A percentile compares a stretch with the other conserved stretches of the same genome.
Conservation (phyloP, 2,113 vertebrate species). For the Triplophysa rosa region DNA sequence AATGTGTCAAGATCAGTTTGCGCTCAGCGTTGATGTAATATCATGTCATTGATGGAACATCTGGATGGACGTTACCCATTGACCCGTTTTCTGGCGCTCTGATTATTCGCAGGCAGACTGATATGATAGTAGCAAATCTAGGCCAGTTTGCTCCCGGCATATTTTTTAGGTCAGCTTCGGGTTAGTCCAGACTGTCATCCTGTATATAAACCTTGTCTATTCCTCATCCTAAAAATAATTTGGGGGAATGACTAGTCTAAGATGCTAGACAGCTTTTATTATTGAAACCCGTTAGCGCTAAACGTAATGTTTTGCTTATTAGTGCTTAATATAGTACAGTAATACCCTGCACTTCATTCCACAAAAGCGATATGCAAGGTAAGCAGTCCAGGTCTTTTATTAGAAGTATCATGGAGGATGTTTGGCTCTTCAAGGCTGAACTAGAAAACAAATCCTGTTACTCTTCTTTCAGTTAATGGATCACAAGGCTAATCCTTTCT, state of each 20-base stretch:
- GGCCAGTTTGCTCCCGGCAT: conserved; percentile 15
- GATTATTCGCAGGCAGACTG: conserved; percentile 40
- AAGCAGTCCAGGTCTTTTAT: conserved; percentile 3
- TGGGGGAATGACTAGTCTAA: background rate
- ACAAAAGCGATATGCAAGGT: background rate
- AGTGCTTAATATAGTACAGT: background rate
- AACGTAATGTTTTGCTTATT: background rate
- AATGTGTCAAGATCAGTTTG: conserved; percentile 39
- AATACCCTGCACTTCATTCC: background rate
- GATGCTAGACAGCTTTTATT: background rate
- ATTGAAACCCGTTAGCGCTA: background rate
- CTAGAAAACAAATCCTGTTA: background rate
- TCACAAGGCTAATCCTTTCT: conserved; percentile 55
- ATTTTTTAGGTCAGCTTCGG: background rate
- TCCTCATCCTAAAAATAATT: background rate
- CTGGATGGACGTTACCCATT: conserved; percentile 35
- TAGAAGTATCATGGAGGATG: background rate
- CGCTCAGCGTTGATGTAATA: conserved; percentile 15
- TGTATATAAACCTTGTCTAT: background rate
- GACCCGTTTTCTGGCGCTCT: conserved; percentile 28
- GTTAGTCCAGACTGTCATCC: background rate
- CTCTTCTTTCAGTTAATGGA: conserved; percentile 4
- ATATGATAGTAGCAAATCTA: conserved; percentile 60
- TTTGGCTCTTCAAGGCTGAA: conserved; percentile 2
- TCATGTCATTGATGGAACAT: conserved; percentile 21